Base-by-base conservation (phyloP, 2,888 invertebrate species). In the Brenthis daphne region DNA sequence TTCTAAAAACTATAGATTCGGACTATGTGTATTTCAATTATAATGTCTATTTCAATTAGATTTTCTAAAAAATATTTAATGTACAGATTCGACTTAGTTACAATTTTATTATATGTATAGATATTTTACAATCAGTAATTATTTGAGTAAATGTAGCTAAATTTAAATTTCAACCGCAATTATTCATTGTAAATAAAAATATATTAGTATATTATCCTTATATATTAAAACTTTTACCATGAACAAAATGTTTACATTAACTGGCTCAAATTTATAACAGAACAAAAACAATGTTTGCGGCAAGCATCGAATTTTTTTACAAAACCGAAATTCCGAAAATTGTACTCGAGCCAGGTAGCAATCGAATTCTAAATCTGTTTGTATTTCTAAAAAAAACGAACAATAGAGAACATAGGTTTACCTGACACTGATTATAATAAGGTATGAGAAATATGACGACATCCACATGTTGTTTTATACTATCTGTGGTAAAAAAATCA, bases 271-370 rank as follows among this genome's bases (percentile, higher is more conserved):
- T 83, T 82, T 81, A 80, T 80, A 43, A 80, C 69, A 70, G 61
- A 54, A 90, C 83, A 92, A 90, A 91, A 90, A 91, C 92, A 90
- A 90, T 91, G 90, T 91, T 91, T 91, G 91, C 86, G 92, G 92
- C 87, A 88, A 88, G 85, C 88, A 86, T 88, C 81, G 77, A 70
- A 83, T 90, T 92, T 89, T 92, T 90, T 82, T 77, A 76, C 79
- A 88, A 88, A 88, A 82, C 82, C 83, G 67, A 85, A 86, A 87
- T 87, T 85, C 90, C 89, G 87, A 86, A 86, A 90, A 89, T 88
- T 88, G 86, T 87, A 87, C 88, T 90, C 85, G 80, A 84, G 79
- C 76, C 92, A 92, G 92, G 92, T 92, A 92, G 92, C 91, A 78
- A 85, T 88, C 85, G 85, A 82, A 86, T 82, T 82, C 86, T 81